These are phyloP conservation scores for Hydraecia micacea DNA, from an alignment of 2,888 invertebrate genomes.

Conservation along the genomic window DNA sequence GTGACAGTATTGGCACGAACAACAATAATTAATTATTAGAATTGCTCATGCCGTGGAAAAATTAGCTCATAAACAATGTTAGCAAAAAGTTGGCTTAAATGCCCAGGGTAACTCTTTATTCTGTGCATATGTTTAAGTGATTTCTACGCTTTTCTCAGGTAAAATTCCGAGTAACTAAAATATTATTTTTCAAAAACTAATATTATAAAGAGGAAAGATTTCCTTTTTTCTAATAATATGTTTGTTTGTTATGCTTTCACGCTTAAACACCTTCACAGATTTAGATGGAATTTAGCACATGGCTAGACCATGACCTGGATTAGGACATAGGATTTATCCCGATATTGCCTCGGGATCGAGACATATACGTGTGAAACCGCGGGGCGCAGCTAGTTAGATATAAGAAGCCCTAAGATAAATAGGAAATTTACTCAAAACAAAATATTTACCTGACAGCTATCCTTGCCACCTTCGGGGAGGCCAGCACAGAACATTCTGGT, in stretches of 20 bases:
- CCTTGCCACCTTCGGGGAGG: conserved; percentile 81
- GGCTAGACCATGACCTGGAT: too few species aligned
- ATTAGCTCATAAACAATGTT: not conserved
- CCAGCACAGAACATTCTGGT: conserved; percentile 84
- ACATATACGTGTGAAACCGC: too few species aligned
- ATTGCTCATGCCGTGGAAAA: not conserved
- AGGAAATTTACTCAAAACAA: not conserved
- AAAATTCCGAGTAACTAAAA: not conserved
- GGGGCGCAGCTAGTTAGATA: too few species aligned
- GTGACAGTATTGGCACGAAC: not conserved
- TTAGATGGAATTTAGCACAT: not conserved
- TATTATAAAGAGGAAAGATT: too few species aligned
- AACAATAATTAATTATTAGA: not conserved
- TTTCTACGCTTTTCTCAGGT: not conserved
- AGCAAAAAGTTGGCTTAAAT: not conserved
- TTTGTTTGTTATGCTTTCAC: not conserved
- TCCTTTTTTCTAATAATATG: too few species aligned
- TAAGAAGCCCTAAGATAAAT: not conserved
- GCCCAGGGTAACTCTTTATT: not conserved
- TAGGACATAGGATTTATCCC: too few species aligned
- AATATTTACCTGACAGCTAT: conserved; percentile 82
- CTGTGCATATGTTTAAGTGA: not conserved
- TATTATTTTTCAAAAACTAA: too few species aligned
- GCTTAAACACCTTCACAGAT: not conserved
- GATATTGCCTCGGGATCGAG: too few species aligned